phyloP scores from a whole-genome alignment of 2,888 invertebrate genomes.

The Slavum lentiscoides region DNA sequence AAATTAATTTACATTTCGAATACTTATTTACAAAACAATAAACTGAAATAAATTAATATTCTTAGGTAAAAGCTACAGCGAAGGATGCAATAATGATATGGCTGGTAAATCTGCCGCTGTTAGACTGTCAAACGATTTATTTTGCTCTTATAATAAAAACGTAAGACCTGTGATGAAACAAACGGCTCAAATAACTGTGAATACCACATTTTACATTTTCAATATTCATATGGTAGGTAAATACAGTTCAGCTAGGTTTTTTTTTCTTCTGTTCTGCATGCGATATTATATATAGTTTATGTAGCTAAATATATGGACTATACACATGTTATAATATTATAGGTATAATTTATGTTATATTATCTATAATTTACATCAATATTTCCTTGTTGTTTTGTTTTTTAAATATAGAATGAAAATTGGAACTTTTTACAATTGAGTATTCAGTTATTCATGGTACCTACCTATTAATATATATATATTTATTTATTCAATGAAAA shows the following conservation, averaged over 20 bases:
- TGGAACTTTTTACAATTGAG: conserved; percentile 29
- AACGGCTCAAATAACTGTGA: conserved; percentile 17
- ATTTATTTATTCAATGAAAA: neutral
- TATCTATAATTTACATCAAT: no score
- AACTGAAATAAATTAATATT: neutral
- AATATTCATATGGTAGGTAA: conserved; percentile 40
- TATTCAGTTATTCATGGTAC: conserved; percentile 27
- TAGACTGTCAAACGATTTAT: conserved; percentile 32
- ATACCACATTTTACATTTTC: neutral
- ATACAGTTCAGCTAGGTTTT: neutral
- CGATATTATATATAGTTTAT: no score
- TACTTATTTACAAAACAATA: neutral
- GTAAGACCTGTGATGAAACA: conserved; percentile 38
- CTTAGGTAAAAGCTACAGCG: neutral
- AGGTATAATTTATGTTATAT: neutral
- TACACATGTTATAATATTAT: no score
- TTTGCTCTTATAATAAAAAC: conserved; percentile 32
- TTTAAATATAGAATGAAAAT: conserved; percentile 23
- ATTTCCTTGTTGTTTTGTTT: neutral
- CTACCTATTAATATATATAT: conserved; percentile 1
- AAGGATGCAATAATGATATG: conserved; percentile 16
- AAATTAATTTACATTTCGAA: neutral
- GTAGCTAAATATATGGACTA: no score
- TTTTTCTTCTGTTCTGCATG: no score
- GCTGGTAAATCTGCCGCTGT: conserved; percentile 17